Evolutionary conservation across 1,140 invertebrate species (phyloP).

Genomic region (Oscheius sp.): DNA sequence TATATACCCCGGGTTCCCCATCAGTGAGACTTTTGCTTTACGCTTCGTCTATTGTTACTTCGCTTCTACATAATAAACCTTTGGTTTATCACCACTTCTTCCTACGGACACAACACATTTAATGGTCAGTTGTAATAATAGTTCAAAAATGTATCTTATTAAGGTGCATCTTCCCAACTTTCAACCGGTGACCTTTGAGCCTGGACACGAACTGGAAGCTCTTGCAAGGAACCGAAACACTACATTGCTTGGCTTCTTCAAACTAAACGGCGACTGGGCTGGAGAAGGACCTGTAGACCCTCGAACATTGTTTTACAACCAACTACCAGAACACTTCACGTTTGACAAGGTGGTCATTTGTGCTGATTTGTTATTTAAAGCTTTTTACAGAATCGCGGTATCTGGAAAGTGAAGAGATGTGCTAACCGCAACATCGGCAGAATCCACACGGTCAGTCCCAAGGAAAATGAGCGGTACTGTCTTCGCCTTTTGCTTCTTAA

Average conservation of each 20-base stretch:
- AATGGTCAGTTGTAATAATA: too few relatives aligned
- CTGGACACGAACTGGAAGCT: not conserved
- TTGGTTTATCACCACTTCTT: too few relatives aligned
- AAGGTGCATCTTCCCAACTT: not conserved
- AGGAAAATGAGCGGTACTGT: conserved; percentile 8
- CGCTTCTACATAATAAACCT: too few relatives aligned
- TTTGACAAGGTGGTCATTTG: not conserved
- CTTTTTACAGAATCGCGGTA: not conserved
- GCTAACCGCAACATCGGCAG: not conserved
- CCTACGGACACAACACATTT: too few relatives aligned
- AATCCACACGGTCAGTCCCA: conserved; percentile 10
- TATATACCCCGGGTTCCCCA: too few relatives aligned
- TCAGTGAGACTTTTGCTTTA: too few relatives aligned
- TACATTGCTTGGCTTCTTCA: not conserved
- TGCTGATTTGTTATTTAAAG: too few relatives aligned
- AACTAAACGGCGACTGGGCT: not conserved
- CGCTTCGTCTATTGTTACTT: too few relatives aligned
- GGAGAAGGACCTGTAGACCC: not conserved
- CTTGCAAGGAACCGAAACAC: not conserved
- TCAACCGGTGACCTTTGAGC: not conserved
- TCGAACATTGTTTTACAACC: not conserved
- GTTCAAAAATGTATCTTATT: too few relatives aligned
- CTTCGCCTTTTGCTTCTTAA: conserved; percentile 10
- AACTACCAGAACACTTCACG: conserved; percentile 18
- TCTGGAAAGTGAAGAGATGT: not conserved